Conservation (phyloP, 2,113 vertebrate genomes). For the Cariama cristata region DNA sequence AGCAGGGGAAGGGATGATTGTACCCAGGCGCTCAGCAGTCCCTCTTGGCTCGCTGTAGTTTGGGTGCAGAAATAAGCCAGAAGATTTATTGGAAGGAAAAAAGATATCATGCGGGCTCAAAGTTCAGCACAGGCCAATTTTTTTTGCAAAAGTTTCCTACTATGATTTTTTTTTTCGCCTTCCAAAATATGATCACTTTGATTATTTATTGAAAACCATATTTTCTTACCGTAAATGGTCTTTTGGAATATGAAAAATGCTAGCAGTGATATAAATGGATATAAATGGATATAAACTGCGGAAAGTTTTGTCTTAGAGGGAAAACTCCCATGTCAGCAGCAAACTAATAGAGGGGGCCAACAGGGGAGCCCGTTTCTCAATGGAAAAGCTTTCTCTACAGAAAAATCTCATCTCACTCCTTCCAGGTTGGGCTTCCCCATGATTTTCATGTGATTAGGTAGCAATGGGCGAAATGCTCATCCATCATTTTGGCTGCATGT, state of each 20-base stretch:
- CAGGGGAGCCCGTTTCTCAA: not conserved
- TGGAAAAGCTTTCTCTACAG: not conserved
- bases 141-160: not conserved
- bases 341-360: not conserved
- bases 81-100: conserved; percentile 36
- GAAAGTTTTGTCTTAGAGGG: conserved; percentile 41
- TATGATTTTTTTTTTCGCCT: not conserved
- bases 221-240: conserved; percentile 44
- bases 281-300: not conserved
- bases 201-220: conserved; percentile 38
- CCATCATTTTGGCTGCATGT: not conserved
- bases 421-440: not conserved
- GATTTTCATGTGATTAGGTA: not conserved
- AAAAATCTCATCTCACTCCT: not conserved
- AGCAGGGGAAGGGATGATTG: not conserved
- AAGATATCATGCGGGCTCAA: not conserved
- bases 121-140: not conserved
- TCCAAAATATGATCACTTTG: conserved; percentile 46
- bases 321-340: not conserved
- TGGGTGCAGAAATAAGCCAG: conserved; percentile 12
- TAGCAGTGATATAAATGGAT: conserved; percentile 23
- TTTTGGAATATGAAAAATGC: conserved; percentile 31
- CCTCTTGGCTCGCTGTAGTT: not conserved
- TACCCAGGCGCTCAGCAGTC: not conserved
- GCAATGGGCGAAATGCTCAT: rapidly evolving